A percentile compares a stretch with the other conserved stretches of the same genome.
Conservation (phyloP, 2,888 invertebrate species). For the Cheilosia impressa region DNA sequence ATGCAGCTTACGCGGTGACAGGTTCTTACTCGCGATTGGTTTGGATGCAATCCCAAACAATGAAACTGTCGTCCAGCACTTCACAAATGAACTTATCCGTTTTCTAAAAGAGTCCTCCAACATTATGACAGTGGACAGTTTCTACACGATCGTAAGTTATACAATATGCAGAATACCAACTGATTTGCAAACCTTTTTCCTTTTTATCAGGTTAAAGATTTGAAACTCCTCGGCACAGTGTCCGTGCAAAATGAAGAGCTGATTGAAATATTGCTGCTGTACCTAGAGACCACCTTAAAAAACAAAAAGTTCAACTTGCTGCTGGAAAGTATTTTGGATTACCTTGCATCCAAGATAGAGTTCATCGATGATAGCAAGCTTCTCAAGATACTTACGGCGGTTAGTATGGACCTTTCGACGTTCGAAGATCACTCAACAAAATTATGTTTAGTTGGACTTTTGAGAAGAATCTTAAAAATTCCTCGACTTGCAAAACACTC, state of each 20-base stretch:
- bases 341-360: conserved; percentile 10
- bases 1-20: not conserved
- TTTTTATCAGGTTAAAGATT: conserved; percentile 31
- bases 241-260: conserved; percentile 16
- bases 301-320: conserved; percentile 17
- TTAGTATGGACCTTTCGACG: conserved; percentile 8
- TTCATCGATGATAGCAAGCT: conserved; percentile 15
- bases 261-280: conserved; percentile 12
- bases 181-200: not conserved
- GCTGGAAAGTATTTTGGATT: conserved; percentile 46
- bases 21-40: conserved; percentile 45
- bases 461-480: conserved; percentile 7
- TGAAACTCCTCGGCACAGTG: conserved; percentile 32
- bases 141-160: conserved; percentile 47
- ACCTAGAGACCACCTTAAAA: conserved; percentile 10
- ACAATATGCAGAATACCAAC: not conserved
- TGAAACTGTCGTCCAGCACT: conserved; percentile 11
- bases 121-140: conserved; percentile 17
- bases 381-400: conserved; percentile 17
- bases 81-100: conserved; percentile 27
- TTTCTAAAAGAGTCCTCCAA: conserved; percentile 11
- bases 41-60: conserved; percentile 29
- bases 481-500: conserved; percentile 27
- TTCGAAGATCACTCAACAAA: conserved; percentile 25
- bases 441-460: conserved; percentile 13